Base-by-base conservation (phyloP, 2,888 invertebrate genomes). In the Metellina segmentata region DNA sequence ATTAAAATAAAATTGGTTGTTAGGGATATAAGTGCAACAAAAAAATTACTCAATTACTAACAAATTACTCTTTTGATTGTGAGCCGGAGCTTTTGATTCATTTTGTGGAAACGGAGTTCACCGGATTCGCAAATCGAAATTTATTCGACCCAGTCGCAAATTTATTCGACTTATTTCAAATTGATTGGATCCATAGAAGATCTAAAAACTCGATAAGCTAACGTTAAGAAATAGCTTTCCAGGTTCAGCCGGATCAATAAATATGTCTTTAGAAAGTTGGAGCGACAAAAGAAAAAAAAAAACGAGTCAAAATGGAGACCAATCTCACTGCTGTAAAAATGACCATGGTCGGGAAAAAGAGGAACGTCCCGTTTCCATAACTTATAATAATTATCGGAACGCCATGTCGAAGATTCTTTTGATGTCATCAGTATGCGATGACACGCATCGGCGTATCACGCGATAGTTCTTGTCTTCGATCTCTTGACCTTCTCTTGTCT, bases 341-440 rank as follows among this genome's bases (percentile, higher is more conserved):
- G 34, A 34, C 34, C 34, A 4, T 4, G 34, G 4, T 34, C 34
- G 34, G 34, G 34, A 34, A 34, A 34, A 34, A 34, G 34, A 34
- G 34, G 34, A 85, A 61, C 71, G 72, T 79, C 85, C 52, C 72
- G 72, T 81, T 88, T 88, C 79, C 53, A 69, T 71, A 74, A 69
- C 85, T 85, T 82, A 71, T 72, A 82, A 70, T 82, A 82, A 71
- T 82, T 82, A 82, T 82, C 34, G 79, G 79, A 71, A 79, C 52
- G 52, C 20, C 85, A 75, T 61, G 85, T 85, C 75, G 51, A 79
- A 79, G 16, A 69, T 52, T 70, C 75, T 69, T 34, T 51, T 19
- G 52, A 71, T 72, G 81, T 90, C 85, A 90, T 86, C 90, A 90
- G 75, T 86, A 85, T 81, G 85, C 85, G 48, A 61, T 86, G 90